Base-by-base conservation (phyloP, 2,113 vertebrate genomes). In the Alosa alosa region DNA sequence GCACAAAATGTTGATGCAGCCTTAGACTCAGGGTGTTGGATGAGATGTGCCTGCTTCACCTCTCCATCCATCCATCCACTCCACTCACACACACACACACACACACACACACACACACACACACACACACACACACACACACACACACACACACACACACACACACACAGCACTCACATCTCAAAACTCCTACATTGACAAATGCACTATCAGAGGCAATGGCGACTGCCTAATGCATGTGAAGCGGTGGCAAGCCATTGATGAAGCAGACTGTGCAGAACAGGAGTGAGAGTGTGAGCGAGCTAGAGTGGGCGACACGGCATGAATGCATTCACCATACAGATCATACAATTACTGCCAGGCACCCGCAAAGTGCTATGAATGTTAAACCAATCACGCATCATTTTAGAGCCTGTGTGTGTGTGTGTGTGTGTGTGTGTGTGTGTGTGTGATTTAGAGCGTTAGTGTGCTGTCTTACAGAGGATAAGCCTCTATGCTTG, bases 401-500 rank as follows among this genome's bases (percentile, higher is more conserved):
- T 10, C 55, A 44, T 82, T 60, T 60, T 57, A 10, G 9, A 82
- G 41, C 82, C 45, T 31, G 22, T 36, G n/a, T 86, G 8, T 36
- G 8, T 72, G 64, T 72, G 25, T 72, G 64, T 72, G n/a, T 68
- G 22, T 25, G n/a, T n/a, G n/a, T 68, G 64, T 68, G 64, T 31
- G 25, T 68, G 64, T 39, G 72, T 15, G 25, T 39, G 3, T 0
- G 72, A 39, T 78, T 78, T 39, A 78, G 31, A 36, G 72, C 39
- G 72, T 36, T 78, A 78, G 72, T 36, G 31, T 78, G 72, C 72
- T 15, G 72, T 36, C 72, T 78, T 31, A 78, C 72, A 78, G 41
- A 78, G 36, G 72, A 78, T 89, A 81, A 89, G 87, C 31, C 86
- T 88, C 81, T n/a, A 57, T 68, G 82, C 60, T n/a, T 85, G 86